phyloP scores from a whole-genome alignment of 2,113 vertebrate species.

The Naja naja region DNA sequence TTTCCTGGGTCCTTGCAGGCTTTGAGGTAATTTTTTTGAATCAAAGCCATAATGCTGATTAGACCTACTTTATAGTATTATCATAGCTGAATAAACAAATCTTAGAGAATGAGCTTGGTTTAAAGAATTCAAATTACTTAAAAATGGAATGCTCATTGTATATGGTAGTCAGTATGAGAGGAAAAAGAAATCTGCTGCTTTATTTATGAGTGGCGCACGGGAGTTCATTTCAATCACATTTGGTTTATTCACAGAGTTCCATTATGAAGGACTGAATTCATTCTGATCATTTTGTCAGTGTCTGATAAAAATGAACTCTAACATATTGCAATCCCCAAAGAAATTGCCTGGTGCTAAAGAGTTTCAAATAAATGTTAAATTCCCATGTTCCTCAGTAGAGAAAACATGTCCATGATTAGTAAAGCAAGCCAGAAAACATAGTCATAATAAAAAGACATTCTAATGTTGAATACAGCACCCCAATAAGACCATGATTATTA shows the following conservation, averaged over 20 bases:
- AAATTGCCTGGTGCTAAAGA: slow-evolving; percentile 74
- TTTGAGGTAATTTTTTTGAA: not conserved
- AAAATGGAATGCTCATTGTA: slow-evolving; percentile 7
- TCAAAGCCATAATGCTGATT: not conserved
- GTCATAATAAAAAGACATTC: slow-evolving; percentile 22
- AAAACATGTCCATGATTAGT: slow-evolving; percentile 73
- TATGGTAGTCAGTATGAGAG: not conserved
- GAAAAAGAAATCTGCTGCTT: slow-evolving; percentile 41
- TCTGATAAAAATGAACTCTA: slow-evolving; percentile 77
- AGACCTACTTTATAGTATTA: not conserved
- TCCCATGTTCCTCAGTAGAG: slow-evolving; percentile 67
- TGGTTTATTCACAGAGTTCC: slow-evolving; percentile 73
- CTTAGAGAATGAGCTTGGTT: not conserved
- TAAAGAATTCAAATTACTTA: slow-evolving; percentile 3
- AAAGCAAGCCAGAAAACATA: slow-evolving; percentile 60
- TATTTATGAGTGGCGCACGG: slow-evolving; percentile 53
- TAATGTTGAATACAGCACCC: slow-evolving; percentile 41
- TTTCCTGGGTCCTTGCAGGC: not conserved
- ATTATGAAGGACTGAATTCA: slow-evolving; percentile 75
- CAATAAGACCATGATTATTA: slow-evolving; percentile 42
- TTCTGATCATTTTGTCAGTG: slow-evolving; percentile 74
- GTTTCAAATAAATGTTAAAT: slow-evolving; percentile 77
- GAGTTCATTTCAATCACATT: slow-evolving; percentile 76
- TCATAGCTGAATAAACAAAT: slow-evolving; percentile 2
- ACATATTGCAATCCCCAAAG: slow-evolving; percentile 74